Evolutionary conservation across 1,140 invertebrate species (phyloP), one percentile per base, ranked within the genome.

Genomic region (Euwallacea fornicatus): DNA sequence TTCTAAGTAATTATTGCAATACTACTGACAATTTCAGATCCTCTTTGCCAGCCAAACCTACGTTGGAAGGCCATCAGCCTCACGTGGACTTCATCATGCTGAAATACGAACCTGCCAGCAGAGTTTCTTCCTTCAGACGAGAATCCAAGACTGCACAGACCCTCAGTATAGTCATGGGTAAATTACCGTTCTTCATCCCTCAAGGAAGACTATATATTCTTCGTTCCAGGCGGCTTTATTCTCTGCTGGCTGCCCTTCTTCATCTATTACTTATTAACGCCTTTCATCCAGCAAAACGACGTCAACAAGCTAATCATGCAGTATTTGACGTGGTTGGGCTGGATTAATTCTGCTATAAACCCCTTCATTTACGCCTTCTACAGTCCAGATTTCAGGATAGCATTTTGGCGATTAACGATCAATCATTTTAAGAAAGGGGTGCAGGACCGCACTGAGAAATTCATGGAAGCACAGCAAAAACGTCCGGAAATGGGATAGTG

Each of bases 191-290:
- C 21, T 33, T 33, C 21, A 33, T 33, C 21, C 21, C 21, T 33
- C 21, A 4, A 33, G 21, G 21, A 33, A 4, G 21, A 33, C 21
- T 46, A 62, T 43, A 53, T 53, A 53, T 65, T 65, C 13, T 53
- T 13, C 47, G 33, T 69, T 69, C 13, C 41, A 71, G 69, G 69
- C 6, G 93, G 93, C 7, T 97, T 97, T 79, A 88, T 97, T 7
- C 88, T 93, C 2, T 97, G 94, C 74, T 96, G 93, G 93, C 81
- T 93, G 50, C 93, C 93, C 7, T 95, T 96, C 81, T 98, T 97
- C 81, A 85, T 93, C 0, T 89, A 93, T 50, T 96, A 96, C 77
- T 81, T 96, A 7, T 83, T 92, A 2, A 92, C 89, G 8, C 91
- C 93, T 0, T 94, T 94, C 77, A 72, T 87, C 41, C 84, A 85